Base-by-base conservation (phyloP, 2,113 vertebrate genomes). In the Corynorhinus townsendii region DNA sequence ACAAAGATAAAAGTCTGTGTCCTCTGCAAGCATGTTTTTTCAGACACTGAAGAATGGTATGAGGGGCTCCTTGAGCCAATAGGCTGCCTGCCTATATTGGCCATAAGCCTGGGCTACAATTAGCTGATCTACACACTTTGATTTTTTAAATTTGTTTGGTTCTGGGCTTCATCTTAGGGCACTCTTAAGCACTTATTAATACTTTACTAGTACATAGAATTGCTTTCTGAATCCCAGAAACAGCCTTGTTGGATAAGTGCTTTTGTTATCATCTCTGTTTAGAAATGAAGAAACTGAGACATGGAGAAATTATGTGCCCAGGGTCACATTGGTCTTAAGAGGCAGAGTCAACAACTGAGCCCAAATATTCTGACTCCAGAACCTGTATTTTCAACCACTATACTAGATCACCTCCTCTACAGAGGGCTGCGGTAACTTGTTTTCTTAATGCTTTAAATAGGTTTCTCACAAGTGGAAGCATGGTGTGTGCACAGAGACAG, bases 71-170 rank as follows among this genome's bases (percentile, higher is more conserved):
- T 19, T 2, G 24, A 79, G 85, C 91, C 91, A 93, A 79, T 1
- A 66, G 87, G 66, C 91, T 62, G 82, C 89, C 68, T 77, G 94
- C 69, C 88, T 56, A 52, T 24, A 52, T 33, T 89, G 90, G 86
- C 93, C 59, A 26, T 35, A 28, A 69, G 89, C 96, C 93, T 85
- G 40, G 72, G 59, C 84, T 80, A 90, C 20, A 20, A 30, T 28
- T 40, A 81, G 64, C 17, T 54, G 59, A 62, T 49, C 12, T 35
- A 76, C 20, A 75, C 3, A 12, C 33, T 66, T 45, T 1, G 6
- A 30, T 62, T 14, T 35, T 35, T 64, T n/a, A 5, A 14, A 14
- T 28, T 52, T 62, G 17, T 38, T 85, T 54, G 35, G 40, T 73
- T 33, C 71, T 76, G 45, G 26, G 16, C 33, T 88, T 68, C 20